phyloP scores from a whole-genome alignment of 2,113 vertebrate genomes.

The Phyllopteryx taeniolatus region DNA sequence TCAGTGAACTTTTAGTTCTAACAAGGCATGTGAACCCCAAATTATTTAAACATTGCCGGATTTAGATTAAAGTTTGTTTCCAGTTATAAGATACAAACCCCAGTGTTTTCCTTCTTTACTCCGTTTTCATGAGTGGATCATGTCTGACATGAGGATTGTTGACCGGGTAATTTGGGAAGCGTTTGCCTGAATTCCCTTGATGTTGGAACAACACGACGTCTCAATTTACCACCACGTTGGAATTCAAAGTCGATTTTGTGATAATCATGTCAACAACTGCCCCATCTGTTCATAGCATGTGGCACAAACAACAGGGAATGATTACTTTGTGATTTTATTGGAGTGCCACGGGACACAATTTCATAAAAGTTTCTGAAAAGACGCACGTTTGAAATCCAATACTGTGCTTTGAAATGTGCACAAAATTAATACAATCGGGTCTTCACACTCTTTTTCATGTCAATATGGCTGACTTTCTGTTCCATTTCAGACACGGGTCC shows the following conservation, averaged over 20 bases:
- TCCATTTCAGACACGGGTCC: no score
- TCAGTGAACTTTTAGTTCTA: constrained; percentile 15
- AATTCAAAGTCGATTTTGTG: constrained; percentile 20
- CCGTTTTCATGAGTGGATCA: constrained; percentile 36
- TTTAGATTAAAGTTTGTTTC: constrained; percentile 33
- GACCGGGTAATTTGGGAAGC: constrained; percentile 29
- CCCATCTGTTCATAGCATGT: constrained; percentile 13
- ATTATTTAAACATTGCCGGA: constrained; percentile 34
- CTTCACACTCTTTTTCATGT: neutral
- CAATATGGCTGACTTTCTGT: neutral
- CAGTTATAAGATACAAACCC: constrained; percentile 28
- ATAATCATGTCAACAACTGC: constrained; percentile 32
- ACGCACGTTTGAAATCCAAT: neutral
- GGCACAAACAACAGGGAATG: constrained; percentile 29
- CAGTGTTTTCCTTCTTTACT: constrained; percentile 33
- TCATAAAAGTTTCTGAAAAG: neutral
- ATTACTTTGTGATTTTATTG: constrained; percentile 7
- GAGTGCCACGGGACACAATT: neutral
- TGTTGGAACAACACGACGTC: constrained; percentile 19
- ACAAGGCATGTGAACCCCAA: constrained; percentile 12
- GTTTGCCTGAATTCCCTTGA: constrained; percentile 44
- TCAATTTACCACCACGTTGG: constrained; percentile 22
- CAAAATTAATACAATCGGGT: neutral
- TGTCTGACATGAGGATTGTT: constrained; percentile 42
- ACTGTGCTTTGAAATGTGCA: neutral